phyloP scores from a whole-genome alignment of 2,888 invertebrate genomes.

The Drosophila setosimentum region DNA sequence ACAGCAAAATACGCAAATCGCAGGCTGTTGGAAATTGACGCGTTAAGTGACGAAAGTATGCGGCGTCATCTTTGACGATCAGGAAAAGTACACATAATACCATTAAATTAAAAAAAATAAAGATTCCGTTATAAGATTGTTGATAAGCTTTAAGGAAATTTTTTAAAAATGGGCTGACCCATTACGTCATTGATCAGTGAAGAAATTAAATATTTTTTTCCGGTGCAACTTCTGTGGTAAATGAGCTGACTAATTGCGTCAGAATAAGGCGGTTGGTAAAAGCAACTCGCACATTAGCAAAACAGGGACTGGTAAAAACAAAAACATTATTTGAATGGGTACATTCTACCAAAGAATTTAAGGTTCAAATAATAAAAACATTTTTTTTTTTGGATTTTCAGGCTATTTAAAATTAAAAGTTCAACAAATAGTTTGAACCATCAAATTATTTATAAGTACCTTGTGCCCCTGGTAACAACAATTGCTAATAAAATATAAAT shows the following conservation, averaged over 20 bases:
- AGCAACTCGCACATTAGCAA: not conserved
- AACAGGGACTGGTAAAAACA: not conserved
- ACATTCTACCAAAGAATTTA: not conserved
- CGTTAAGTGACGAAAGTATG: not conserved
- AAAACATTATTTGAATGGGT: not conserved
- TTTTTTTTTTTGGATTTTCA: not conserved
- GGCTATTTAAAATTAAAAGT: slow-evolving; percentile 9
- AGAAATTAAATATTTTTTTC: not conserved
- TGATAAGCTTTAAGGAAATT: slow-evolving; percentile 11
- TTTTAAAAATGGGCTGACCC: not conserved
- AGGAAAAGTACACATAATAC: not conserved
- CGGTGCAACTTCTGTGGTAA: slow-evolving; percentile 1
- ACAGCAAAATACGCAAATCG: slow-evolving; percentile 13
- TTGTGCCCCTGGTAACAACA: slow-evolving; percentile 41
- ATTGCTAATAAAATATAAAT: slow-evolving; percentile 15
- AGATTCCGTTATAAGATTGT: slow-evolving; percentile 12
- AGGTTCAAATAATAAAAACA: not conserved
- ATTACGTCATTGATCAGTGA: not conserved
- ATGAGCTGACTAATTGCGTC: slow-evolving; percentile 19
- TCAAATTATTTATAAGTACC: slow-evolving; percentile 6
- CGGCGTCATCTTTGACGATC: slow-evolving; percentile 17
- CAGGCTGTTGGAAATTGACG: not conserved
- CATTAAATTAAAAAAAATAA: not conserved
- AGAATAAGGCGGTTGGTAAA: not conserved
- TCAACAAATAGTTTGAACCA: slow-evolving; percentile 36